Base-by-base conservation (phyloP, 2,797 vertebrate genomes). In the Hydrophis major region DNA sequence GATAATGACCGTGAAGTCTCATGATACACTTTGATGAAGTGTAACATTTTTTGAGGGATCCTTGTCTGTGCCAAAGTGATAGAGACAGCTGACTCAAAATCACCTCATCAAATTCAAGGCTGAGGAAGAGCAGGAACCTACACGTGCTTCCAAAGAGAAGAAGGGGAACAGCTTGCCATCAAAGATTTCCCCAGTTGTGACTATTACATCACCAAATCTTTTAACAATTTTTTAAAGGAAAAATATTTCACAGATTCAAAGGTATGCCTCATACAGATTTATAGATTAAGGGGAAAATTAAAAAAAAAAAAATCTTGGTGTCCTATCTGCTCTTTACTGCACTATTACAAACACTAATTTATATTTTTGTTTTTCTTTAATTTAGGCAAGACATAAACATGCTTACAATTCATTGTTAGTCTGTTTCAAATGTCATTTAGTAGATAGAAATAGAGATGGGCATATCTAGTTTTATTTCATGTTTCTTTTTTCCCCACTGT, bases 1-100 rank as follows among this genome's bases (percentile, higher is more conserved):
- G 98, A 98, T 98, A 98, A 98, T 98, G 98, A 97, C 98, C 96
- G 95, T 98, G 98, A 98, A 98, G 98, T 98, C 97, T 98, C 98
- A 98, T 97, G 97, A 98, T 98, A 98, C 97, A 98, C 97, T 98
- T 98, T 98, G 97, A 98, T 98, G 97, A 98, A 98, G 98, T 98
- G 97, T 98, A 98, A 98, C 98, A 98, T 98, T 98, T 98, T 98
- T 98, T 97, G 97, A 97, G 97, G 97, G 97, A 97, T 98, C 98
- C 98, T 98, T 98, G 97, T 98, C 97, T 97, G 96, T 97, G 97
- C 98, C 98, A 98, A 97, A 98, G 97, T 95, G 97, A 98, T 98
- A 96, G 96, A 98, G 97, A 97, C 97, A 98, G 97, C 97, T 98
- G 97, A 98, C 98, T 98, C 96, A 98, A 98, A 98, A 97, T 97